Percentiles rank a stretch among this genome's conserved stretches.
Evolutionary conservation across 2,797 vertebrate species (phyloP).

Genomic region (Leptatherina wallacei): DNA sequence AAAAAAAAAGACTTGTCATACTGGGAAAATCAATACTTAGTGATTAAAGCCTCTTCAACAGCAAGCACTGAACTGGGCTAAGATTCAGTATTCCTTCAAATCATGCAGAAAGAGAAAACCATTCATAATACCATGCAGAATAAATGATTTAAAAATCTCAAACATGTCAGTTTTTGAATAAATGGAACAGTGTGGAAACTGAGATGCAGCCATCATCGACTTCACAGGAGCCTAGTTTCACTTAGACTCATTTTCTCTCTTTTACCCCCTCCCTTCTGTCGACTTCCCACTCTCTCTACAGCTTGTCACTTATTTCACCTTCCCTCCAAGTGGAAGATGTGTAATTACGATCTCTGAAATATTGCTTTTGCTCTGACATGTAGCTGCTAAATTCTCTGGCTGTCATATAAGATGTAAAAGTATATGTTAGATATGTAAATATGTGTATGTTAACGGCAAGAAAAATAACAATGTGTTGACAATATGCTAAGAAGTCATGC

Average conservation of each 20-base stretch:
- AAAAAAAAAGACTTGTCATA: slow-evolving; percentile 38
- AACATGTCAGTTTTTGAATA: slow-evolving; percentile 60
- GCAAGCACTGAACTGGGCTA: slow-evolving; percentile 37
- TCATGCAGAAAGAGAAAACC: slow-evolving; percentile 50
- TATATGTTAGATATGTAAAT: not conserved
- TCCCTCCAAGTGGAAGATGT: slow-evolving; percentile 26
- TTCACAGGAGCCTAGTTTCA: slow-evolving; percentile 59
- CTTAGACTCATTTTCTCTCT: slow-evolving; percentile 32
- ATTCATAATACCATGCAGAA: slow-evolving; percentile 52
- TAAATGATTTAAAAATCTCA: slow-evolving; percentile 64
- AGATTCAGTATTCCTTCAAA: slow-evolving; percentile 65
- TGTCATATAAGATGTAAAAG: not conserved
- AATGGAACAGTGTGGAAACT: slow-evolving; percentile 44
- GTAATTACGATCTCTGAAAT: slow-evolving; percentile 33
- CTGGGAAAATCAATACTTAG: slow-evolving; percentile 54
- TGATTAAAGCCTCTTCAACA: slow-evolving; percentile 37
- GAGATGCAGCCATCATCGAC: slow-evolving; percentile 54
- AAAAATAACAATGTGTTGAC: slow-evolving; percentile 21
- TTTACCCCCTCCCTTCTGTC: not conserved
- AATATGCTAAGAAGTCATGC: slow-evolving; percentile 7
- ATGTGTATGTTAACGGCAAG: not conserved
- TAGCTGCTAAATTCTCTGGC: not conserved
- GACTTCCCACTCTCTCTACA: slow-evolving; percentile 42
- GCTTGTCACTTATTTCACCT: slow-evolving; percentile 50
- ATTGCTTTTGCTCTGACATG: slow-evolving; percentile 31